Conservation (phyloP, 2,797 vertebrate genomes). For the Lutjanus argentimaculatus region DNA sequence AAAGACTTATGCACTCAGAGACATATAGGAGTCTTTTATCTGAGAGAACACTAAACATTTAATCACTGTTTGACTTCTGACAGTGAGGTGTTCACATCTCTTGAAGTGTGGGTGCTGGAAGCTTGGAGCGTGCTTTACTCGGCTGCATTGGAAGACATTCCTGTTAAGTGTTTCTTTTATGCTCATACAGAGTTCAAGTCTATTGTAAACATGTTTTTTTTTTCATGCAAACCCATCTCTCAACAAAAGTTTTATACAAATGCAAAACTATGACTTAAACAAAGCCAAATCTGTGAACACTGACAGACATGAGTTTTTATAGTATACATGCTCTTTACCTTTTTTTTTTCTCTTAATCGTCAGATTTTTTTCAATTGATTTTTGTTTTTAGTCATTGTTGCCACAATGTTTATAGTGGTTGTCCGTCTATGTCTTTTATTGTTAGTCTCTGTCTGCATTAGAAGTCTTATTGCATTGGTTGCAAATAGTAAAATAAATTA, state of each 20-base stretch:
- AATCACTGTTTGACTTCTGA: conserved; percentile 14
- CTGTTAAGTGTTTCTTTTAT: not conserved
- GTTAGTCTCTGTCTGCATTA: too few relatives aligned
- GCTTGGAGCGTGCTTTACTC: not conserved
- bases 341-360: too few relatives aligned
- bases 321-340: too few relatives aligned
- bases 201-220: not conserved
- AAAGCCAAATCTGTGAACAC: too few relatives aligned
- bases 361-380: too few relatives aligned
- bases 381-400: too few relatives aligned
- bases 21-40: conserved; percentile 24
- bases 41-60: conserved; percentile 14
- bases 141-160: not conserved
- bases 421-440: too few relatives aligned
- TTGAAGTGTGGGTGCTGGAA: not conserved
- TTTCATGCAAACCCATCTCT: not conserved
- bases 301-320: too few relatives aligned
- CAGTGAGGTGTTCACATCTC: not conserved
- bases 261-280: too few relatives aligned
- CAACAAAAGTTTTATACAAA: not conserved
- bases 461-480: too few relatives aligned
- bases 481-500: too few relatives aligned
- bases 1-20: not conserved
- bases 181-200: not conserved
- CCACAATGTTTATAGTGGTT: too few relatives aligned